These are phyloP conservation scores for Macquaria ambigua DNA, from an alignment of 2,113 vertebrate species.

Conservation along the genomic window DNA sequence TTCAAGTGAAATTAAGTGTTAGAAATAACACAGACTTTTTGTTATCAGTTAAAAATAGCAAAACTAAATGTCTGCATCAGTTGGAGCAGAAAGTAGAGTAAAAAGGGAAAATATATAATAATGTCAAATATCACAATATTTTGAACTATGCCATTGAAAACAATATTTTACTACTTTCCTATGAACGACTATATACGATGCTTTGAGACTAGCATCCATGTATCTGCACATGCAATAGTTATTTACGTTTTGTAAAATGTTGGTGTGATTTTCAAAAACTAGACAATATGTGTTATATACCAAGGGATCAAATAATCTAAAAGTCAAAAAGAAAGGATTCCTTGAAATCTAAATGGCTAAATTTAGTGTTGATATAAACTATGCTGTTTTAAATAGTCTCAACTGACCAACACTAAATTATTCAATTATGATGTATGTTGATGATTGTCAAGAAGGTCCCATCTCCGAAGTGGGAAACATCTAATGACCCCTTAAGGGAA, in stretches of 20 bases:
- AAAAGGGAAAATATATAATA: neutral
- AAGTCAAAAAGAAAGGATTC: slow-evolving; percentile 1
- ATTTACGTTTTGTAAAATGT: neutral
- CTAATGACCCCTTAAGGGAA: slow-evolving; percentile 70
- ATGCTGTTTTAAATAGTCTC: neutral
- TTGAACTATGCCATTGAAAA: neutral
- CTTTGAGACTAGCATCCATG: neutral
- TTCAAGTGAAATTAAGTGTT: neutral
- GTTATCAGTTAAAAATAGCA: neutral
- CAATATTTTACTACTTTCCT: no score
- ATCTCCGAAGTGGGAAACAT: slow-evolving; percentile 37
- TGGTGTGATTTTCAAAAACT: neutral
- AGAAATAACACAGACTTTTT: neutral
- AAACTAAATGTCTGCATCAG: neutral
- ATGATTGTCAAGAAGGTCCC: slow-evolving; percentile 36
- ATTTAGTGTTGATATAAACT: neutral
- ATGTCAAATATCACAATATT: neutral
- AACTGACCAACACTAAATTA: neutral
- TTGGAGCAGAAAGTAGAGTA: neutral
- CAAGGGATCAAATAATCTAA: neutral
- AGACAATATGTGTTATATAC: neutral
- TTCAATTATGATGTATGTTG: slow-evolving; percentile 50
- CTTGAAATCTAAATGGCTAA: neutral
- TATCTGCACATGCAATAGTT: neutral
- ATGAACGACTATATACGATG: neutral